Evolutionary conservation across 2,888 invertebrate species (phyloP).

Genomic region (Xiphydria camelus): DNA sequence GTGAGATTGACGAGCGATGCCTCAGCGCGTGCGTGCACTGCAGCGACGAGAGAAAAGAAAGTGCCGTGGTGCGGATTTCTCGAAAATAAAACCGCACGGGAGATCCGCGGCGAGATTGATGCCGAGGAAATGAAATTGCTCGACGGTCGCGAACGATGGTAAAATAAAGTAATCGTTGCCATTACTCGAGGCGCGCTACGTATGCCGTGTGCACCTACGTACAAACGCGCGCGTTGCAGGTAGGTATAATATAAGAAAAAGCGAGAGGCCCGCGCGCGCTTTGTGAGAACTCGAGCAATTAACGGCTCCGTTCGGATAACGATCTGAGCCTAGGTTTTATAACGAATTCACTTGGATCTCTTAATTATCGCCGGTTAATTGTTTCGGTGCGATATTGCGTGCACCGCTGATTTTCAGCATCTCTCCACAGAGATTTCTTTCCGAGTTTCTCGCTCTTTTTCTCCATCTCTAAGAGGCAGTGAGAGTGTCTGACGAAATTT

Average conservation of each 20-base stretch:
- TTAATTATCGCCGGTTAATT: slow-evolving; percentile 57
- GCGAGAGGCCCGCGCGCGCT: too few relatives aligned
- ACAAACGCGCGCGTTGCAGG: slow-evolving; percentile 7
- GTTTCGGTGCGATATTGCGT: slow-evolving; percentile 35
- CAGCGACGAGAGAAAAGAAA: background rate
- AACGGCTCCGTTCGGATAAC: slow-evolving; percentile 43
- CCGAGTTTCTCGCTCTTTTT: too few relatives aligned
- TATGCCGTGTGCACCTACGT: slow-evolving; percentile 10
- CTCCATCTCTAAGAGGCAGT: too few relatives aligned
- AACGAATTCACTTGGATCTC: slow-evolving; percentile 56
- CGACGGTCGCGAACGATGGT: slow-evolving; percentile 42
- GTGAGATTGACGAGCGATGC: too few relatives aligned
- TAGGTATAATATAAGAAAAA: background rate
- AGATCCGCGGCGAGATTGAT: slow-evolving; percentile 25
- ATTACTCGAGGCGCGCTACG: slow-evolving; percentile 32
- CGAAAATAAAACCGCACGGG: slow-evolving; percentile 4
- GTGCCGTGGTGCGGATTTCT: background rate
- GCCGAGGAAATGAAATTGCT: slow-evolving; percentile 33
- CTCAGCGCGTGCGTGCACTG: too few relatives aligned
- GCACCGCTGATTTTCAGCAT: too few relatives aligned
- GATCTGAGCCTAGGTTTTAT: slow-evolving; percentile 29
- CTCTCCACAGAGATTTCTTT: too few relatives aligned
- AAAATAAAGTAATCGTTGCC: slow-evolving; percentile 54
- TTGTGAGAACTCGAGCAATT: slow-evolving; percentile 57
- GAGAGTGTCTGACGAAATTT: too few relatives aligned